Evolutionary conservation across 2,888 invertebrate species (phyloP).

Genomic region (Ecdyonurus torrentis): DNA sequence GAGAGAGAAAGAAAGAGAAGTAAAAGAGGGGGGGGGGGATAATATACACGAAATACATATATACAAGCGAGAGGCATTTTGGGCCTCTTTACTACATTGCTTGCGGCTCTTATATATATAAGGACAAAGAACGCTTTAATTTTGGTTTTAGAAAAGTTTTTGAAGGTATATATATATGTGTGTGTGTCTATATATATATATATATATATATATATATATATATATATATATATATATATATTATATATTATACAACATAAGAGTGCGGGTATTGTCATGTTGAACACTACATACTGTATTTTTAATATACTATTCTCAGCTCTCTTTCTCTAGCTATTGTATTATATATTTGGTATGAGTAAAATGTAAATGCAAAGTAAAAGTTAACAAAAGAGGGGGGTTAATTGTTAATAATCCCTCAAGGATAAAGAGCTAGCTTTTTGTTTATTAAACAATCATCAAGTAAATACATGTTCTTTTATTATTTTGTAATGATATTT

Average conservation of each 20-base stretch:
- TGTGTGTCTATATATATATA: no score
- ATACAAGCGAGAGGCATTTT: not conserved
- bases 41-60: not conserved
- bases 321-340: not conserved
- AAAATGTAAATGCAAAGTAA: no score
- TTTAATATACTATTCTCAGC: not conserved
- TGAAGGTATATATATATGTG: not conserved
- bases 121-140: not conserved
- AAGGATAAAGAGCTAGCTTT: not conserved
- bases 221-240: no score
- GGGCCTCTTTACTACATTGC: not conserved
- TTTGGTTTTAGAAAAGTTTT: not conserved
- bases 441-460: no score
- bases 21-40: not conserved
- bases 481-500: no score
- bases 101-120: not conserved
- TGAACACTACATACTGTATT: not conserved
- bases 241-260: not conserved
- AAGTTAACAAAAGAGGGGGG: not conserved
- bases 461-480: no score
- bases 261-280: not conserved
- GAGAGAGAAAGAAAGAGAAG: not conserved
- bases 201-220: no score
- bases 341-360: no score
- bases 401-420: not conserved